These are phyloP conservation scores for Hippasteria phrygiana DNA, from an alignment of 53 echinoderm and acorn worm genomes.

Conservation along the genomic window DNA sequence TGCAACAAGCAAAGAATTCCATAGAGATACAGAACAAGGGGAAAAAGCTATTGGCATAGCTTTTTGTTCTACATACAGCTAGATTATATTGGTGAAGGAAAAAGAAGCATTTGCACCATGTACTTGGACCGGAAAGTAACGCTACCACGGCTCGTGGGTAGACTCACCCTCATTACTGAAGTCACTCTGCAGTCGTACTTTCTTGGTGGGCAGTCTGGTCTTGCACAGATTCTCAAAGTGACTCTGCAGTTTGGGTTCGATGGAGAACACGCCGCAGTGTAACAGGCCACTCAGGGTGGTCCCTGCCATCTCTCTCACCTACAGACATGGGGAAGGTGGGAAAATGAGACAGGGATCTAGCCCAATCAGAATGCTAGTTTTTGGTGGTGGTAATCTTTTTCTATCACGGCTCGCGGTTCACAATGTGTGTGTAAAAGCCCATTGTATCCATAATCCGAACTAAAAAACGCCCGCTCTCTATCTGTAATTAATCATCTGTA, in stretches of 20 bases:
- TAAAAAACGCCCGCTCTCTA: too few species aligned
- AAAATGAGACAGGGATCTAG: conserved; percentile 1
- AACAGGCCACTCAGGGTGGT: conserved; percentile 93
- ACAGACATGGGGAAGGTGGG: neutral
- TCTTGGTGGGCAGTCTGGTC: conserved; percentile 89
- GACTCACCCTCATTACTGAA: conserved; percentile 39
- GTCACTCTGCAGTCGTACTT: conserved; percentile 39
- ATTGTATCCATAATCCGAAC: too few species aligned
- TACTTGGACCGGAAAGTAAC: neutral
- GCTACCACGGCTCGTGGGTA: neutral
- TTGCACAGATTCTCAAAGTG: conserved; percentile 96
- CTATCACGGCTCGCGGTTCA: too few species aligned
- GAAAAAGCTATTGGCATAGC: too few species aligned
- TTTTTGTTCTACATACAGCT: too few species aligned
- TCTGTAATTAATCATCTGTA: too few species aligned
- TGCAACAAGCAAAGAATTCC: too few species aligned
- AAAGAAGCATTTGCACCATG: too few species aligned
- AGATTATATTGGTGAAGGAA: too few species aligned
- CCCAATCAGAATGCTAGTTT: neutral
- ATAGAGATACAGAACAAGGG: too few species aligned
- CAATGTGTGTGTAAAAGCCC: too few species aligned
- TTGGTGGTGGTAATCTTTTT: too few species aligned
- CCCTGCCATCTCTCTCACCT: conserved; percentile 96
- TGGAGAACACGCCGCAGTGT: conserved; percentile 91
- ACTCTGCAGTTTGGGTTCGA: conserved; percentile 83